phyloP scores from a whole-genome alignment of 2,113 vertebrate species.

The Scortum barcoo region DNA sequence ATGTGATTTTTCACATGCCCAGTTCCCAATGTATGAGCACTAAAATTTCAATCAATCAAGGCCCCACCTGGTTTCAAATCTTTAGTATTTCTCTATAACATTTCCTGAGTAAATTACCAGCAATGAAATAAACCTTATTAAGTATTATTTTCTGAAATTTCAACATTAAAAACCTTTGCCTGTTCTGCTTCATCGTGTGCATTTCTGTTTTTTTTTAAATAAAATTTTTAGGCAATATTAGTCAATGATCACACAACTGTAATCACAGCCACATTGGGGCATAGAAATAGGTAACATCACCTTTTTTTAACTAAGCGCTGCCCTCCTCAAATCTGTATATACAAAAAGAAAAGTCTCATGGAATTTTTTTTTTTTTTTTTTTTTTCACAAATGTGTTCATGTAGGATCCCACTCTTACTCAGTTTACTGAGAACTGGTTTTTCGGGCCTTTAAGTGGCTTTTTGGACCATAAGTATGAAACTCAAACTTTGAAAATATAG shows the following conservation, averaged over 20 bases:
- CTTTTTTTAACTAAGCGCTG: neutral
- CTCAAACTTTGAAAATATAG: neutral
- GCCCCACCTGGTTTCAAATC: neutral
- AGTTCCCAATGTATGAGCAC: neutral
- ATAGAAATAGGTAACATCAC: neutral
- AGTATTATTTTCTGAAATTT: neutral
- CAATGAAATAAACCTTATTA: neutral
- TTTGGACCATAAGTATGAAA: neutral
- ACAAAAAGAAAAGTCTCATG: neutral
- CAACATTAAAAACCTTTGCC: neutral
- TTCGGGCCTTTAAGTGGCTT: neutral
- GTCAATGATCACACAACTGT: neutral
- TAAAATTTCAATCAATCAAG: neutral
- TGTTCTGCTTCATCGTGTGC: neutral
- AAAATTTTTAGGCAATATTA: neutral
- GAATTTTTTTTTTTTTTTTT: too few relatives aligned
- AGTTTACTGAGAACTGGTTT: neutral
- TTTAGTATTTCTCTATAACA: neutral
- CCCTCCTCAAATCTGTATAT: neutral
- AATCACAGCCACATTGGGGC: neutral
- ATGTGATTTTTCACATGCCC: neutral
- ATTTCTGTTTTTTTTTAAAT: neutral
- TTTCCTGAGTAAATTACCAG: neutral
- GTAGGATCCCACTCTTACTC: neutral
- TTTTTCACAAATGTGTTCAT: neutral